phyloP scores from a whole-genome alignment of 2,113 vertebrate species.

The Lepus timidus region DNA sequence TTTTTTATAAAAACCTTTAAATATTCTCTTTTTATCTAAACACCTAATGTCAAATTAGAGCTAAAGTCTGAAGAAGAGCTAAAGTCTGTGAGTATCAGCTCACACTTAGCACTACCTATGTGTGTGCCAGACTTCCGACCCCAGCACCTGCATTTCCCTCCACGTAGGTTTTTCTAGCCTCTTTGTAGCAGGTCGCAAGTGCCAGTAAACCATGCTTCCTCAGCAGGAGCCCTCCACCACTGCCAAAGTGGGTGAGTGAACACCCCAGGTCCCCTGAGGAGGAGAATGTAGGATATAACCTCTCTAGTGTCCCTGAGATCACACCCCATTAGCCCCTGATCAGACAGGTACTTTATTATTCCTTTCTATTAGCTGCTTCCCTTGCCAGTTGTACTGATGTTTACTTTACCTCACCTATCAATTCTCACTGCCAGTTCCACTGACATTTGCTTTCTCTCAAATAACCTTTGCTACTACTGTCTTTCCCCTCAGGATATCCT shows the following conservation, averaged over 20 bases:
- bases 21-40: conserved; percentile 46
- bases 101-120: no score
- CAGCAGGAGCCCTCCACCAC: neutral
- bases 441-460: neutral
- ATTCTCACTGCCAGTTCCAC: neutral
- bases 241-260: neutral
- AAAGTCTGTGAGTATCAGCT: neutral
- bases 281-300: no score
- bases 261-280: no score
- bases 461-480: neutral
- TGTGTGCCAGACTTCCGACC: neutral
- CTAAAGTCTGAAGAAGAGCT: neutral
- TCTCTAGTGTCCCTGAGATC: neutral
- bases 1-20: neutral
- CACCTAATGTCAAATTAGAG: neutral
- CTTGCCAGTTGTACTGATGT: neutral
- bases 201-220: neutral
- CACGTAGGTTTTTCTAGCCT: neutral
- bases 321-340: neutral
- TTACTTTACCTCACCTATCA: no score
- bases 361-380: neutral
- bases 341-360: neutral
- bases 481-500: neutral
- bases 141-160: neutral
- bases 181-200: neutral